Percentiles rank a stretch among this genome's conserved stretches.
These are phyloP conservation scores for Luscinia luscinia DNA, from an alignment of 2,797 vertebrate genomes.

Conservation along the genomic window DNA sequence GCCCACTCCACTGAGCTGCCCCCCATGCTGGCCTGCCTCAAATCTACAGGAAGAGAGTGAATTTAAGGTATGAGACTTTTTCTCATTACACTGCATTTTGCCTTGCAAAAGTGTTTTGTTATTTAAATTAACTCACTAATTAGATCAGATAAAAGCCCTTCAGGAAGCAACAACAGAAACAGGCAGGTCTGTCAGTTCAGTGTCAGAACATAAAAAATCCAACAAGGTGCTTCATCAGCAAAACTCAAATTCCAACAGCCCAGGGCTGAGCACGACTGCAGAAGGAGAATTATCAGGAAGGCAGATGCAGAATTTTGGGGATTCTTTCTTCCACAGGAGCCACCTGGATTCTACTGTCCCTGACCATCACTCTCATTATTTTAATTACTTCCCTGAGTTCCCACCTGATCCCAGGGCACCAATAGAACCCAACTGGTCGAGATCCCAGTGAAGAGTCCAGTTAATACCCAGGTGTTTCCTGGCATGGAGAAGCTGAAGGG, in stretches of 20 bases:
- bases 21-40: not conserved
- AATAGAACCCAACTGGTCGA: fast-evolving
- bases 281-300: not conserved
- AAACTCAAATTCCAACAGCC: not conserved
- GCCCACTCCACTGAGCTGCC: not conserved
- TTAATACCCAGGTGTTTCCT: fast-evolving
- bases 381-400: not conserved
- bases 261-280: not conserved
- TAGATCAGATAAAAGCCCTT: not conserved
- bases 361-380: not conserved
- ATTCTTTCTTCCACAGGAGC: not conserved
- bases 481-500: not conserved
- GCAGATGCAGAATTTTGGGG: not conserved
- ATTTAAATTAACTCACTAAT: not conserved
- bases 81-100: not conserved
- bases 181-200: not conserved
- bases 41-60: fast-evolving
- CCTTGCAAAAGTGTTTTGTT: not conserved
- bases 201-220: not conserved
- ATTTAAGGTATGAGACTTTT: not conserved
- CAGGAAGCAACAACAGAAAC: not conserved
- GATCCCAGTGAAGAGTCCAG: not conserved
- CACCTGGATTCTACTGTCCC: not conserved
- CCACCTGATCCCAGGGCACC: fast-evolving
- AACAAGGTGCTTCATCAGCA: not conserved